Base-by-base conservation (phyloP, 2,113 vertebrate genomes). In the Sitta europaea region DNA sequence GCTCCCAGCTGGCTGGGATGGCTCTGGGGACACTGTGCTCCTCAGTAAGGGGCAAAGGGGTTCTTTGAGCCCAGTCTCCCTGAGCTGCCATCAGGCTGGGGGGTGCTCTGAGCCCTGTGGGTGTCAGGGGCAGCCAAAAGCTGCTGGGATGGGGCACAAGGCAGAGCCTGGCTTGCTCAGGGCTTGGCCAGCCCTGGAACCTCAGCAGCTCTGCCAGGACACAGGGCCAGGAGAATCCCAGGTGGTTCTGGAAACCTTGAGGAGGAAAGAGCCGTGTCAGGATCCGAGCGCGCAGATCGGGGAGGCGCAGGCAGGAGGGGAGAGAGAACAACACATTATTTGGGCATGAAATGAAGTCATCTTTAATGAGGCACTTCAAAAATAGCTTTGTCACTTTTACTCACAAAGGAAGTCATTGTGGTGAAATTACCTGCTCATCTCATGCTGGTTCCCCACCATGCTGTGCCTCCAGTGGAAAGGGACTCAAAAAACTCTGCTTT, bases 381-480 rank as follows among this genome's bases (percentile, higher is more conserved):
- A 92, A 79, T 21, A 87, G 83, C 92, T 91, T 88, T 81, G 92
- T 95, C 90, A 48, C 86, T 97, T 90, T 68, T 90, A 54, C 76
- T 87, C 85, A 84, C 93, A 92, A 88, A 91, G 91, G 97, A 96
- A 89, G 83, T 91, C 82, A 86, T 92, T 92, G 95, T 96, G 92
- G 47, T 72, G 80, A 91, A 96, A 95, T 83, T 72, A 70, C 59
- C 73, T 61, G 76, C 87, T 92, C 66, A 43, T 63, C 94, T 92
- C 36, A 18, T 88, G 96, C 88, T 91, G 93, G 23, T 42, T 96
- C 87, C 86, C 72, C 91, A 61, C 75, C 87, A 50, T 2, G 35
- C 81, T 76, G 85, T 51, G 90, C 93, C 91, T 94, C 88, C 78
- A 79, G 89, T 42, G 55, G 92, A 42, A 48, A 75, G 75, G 10